Conservation (phyloP, 2,888 invertebrate species). For the Chrysina gloriosa region DNA sequence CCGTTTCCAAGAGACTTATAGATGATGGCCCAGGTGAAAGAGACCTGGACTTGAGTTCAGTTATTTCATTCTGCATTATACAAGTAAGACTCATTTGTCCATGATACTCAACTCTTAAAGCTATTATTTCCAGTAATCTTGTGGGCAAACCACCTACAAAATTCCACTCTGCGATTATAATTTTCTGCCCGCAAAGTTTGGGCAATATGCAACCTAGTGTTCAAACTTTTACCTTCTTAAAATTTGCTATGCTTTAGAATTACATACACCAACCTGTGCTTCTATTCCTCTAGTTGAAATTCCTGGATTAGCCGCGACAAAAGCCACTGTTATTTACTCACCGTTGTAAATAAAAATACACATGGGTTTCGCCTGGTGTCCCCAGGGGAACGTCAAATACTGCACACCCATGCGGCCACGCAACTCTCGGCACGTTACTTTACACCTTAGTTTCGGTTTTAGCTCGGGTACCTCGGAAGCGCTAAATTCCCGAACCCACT, state of each 20-base stretch:
- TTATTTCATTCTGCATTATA: no score
- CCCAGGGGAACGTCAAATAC: no score
- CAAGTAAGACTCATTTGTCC: not conserved
- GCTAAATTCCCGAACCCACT: no score
- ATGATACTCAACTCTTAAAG: not conserved
- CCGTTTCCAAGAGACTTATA: no score
- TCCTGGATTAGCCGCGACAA: not conserved
- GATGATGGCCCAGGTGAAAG: no score
- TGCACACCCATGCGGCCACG: no score
- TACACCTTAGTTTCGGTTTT: no score
- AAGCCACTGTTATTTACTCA: not conserved
- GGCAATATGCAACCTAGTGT: not conserved
- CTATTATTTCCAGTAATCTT: not conserved
- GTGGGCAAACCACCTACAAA: not conserved
- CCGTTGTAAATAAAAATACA: no score
- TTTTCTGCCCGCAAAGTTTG: not conserved
- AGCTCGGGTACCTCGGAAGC: no score
- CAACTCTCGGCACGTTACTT: no score
- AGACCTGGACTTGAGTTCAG: no score
- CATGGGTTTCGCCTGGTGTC: no score
- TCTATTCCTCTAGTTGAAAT: not conserved
- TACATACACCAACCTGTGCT: not conserved
- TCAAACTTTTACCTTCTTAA: not conserved
- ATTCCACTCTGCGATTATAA: not conserved
- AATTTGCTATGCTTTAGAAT: not conserved